Base-by-base conservation (phyloP, 2,113 vertebrate genomes). In the Theropithecus gelada region DNA sequence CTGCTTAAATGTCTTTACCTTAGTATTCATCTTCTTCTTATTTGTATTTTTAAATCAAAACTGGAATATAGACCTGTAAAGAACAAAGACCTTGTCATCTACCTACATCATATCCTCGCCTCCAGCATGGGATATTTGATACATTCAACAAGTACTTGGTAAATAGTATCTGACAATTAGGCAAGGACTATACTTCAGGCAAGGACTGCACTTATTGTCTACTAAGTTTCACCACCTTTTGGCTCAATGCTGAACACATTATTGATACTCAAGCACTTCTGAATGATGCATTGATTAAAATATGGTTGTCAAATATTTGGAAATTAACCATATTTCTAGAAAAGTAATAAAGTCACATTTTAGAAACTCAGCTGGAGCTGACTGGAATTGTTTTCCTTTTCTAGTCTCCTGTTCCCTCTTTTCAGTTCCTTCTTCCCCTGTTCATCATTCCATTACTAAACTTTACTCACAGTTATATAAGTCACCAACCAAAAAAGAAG, bases 321-420 rank as follows among this genome's bases (percentile, higher is more conserved):
- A 84, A 94, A 45, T 86, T 50, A 76, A 30, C 30, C 45, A 10
- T 68, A 79, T 68, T 95, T 95, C 79, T 93, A 85, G 50, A 94
- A 88, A 94, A 96, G 13, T 76, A 92, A 89, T 64, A 94, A 66
- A 97, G 8, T 57, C 18, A 20, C 40, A 10, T 57, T 86, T 95
- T 78, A 82, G 68, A 90, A 95, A 92, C 50, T 83, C 7, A 40
- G 5, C 8, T 82, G 10, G 32, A 95, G 30, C 52, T 32, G 13
- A 5, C 30, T 97, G 11, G 57, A 90, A 17, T 78, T 66, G 76
- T 91, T 88, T 86, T 14, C 6, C 9, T 91, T 81, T 70, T 88
- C 23, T 73, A 38, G 17, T 84, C 14, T 40, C 14, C 2, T 18
- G 23, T 22, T 89, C n/a, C 52, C 45, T 38, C 85, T 90, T 96